Percentiles rank a stretch among this genome's conserved stretches.
These are phyloP conservation scores for Aplochiton taeniatus DNA, from an alignment of 2,797 vertebrate genomes.

Conservation along the genomic window DNA sequence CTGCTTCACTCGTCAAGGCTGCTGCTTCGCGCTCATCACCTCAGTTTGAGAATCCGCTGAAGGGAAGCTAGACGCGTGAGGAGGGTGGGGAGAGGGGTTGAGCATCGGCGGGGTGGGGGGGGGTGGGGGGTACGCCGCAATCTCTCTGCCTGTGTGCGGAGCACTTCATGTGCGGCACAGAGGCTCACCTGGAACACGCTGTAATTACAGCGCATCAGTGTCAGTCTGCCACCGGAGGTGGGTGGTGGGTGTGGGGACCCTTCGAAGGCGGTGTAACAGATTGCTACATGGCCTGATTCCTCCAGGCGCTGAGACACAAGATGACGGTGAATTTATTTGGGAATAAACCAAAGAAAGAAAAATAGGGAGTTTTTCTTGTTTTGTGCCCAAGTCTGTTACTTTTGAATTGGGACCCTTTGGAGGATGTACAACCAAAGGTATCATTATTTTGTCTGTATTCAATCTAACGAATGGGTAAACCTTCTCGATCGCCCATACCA, in stretches of 20 bases:
- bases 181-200: slow-evolving; percentile 45
- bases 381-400: slow-evolving; percentile 44
- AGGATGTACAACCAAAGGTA: too few species aligned
- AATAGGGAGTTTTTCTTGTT: slow-evolving; percentile 39
- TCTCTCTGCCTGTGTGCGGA: not conserved
- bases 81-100: too few species aligned
- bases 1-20: too few species aligned
- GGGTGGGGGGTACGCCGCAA: not conserved
- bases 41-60: too few species aligned
- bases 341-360: slow-evolving; percentile 35
- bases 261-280: slow-evolving; percentile 22
- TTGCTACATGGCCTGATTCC: slow-evolving; percentile 32
- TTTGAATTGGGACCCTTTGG: slow-evolving; percentile 36
- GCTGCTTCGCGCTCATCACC: too few species aligned
- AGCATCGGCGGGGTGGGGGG: not conserved
- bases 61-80: too few species aligned
- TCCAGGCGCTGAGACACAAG: slow-evolving; percentile 37
- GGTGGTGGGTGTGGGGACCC: slow-evolving; percentile 31
- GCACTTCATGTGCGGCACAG: slow-evolving; percentile 11
- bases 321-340: slow-evolving; percentile 43
- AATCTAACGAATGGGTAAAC: too few species aligned
- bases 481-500: too few species aligned
- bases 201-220: slow-evolving; percentile 63
- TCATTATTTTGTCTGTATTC: too few species aligned
- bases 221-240: slow-evolving; percentile 33